Evolutionary conservation across 2,888 invertebrate species (phyloP).

Genomic region (Hypselothyrea guttata): DNA sequence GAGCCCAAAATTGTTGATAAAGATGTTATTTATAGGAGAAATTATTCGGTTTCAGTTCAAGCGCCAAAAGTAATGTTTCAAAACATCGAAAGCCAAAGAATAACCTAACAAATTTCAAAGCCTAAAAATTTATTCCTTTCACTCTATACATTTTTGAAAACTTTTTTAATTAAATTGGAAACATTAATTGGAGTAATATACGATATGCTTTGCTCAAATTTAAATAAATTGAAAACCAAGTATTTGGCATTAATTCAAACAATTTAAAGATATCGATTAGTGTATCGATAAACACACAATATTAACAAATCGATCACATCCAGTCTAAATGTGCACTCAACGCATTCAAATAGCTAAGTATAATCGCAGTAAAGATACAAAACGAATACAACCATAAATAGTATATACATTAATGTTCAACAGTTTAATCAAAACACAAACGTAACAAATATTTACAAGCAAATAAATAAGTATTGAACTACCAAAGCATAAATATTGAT

Average conservation of each 20-base stretch:
- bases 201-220: conserved; percentile 50
- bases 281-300: conserved; percentile 11
- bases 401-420: conserved; percentile 59
- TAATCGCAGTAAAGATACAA: conserved; percentile 39
- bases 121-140: too few species aligned
- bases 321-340: conserved; percentile 46
- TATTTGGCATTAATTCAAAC: conserved; percentile 34
- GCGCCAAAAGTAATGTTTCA: conserved; percentile 44
- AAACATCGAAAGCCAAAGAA: conserved; percentile 26
- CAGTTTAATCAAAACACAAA: conserved; percentile 52
- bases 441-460: conserved; percentile 21
- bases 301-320: conserved; percentile 10
- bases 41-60: conserved; percentile 65
- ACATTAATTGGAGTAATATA: conserved; percentile 5
- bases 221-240: conserved; percentile 23
- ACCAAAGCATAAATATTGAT: conserved; percentile 60
- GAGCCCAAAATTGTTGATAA: conserved; percentile 35
- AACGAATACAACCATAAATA: conserved; percentile 36
- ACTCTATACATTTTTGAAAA: not conserved
- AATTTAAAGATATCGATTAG: conserved; percentile 32
- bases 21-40: conserved; percentile 25
- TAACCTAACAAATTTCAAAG: not conserved
- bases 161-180: conserved; percentile 1
- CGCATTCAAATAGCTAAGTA: conserved; percentile 36
- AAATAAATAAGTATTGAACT: conserved; percentile 9